A percentile compares a stretch with the other conserved stretches of the same genome.
These are phyloP conservation scores for Chamaetylas fuelleborni DNA, from an alignment of 2,113 vertebrate genomes.

Conservation along the genomic window DNA sequence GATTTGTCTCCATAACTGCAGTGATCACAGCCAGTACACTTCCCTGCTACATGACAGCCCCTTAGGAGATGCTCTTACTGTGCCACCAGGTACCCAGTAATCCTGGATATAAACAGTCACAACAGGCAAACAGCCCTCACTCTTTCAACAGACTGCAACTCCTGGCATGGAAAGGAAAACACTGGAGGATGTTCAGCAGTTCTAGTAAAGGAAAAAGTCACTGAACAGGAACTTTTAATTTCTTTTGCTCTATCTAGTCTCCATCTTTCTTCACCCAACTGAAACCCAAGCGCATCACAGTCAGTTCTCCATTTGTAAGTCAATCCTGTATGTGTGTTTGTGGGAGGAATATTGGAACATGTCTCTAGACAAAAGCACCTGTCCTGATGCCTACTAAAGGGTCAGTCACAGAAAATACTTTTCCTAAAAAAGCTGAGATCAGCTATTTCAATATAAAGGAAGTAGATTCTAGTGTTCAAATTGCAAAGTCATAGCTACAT, in stretches of 20 bases:
- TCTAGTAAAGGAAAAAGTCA: not conserved
- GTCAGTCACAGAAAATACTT: not conserved
- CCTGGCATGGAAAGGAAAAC: not conserved
- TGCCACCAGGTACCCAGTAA: not conserved
- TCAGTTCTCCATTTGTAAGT: not conserved
- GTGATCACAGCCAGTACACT: not conserved
- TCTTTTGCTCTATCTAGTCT: not conserved
- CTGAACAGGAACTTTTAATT: not conserved
- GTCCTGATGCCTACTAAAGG: not conserved
- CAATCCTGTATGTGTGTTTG: not conserved
- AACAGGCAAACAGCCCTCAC: not conserved
- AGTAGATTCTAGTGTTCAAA: not conserved
- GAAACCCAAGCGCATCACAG: not conserved
- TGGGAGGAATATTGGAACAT: not conserved
- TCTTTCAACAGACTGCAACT: not conserved
- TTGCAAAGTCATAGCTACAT: not conserved
- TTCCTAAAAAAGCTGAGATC: not conserved
- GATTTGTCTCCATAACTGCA: not conserved
- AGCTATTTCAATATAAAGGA: not conserved
- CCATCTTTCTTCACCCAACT: not conserved
- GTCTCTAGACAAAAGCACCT: not conserved
- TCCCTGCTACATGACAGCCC: not conserved
- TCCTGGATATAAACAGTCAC: not conserved
- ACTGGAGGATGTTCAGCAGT: not conserved
- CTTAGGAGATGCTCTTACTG: not conserved